phyloP scores from a whole-genome alignment of 2,888 invertebrate genomes.

The Eustalomyia histrio region DNA sequence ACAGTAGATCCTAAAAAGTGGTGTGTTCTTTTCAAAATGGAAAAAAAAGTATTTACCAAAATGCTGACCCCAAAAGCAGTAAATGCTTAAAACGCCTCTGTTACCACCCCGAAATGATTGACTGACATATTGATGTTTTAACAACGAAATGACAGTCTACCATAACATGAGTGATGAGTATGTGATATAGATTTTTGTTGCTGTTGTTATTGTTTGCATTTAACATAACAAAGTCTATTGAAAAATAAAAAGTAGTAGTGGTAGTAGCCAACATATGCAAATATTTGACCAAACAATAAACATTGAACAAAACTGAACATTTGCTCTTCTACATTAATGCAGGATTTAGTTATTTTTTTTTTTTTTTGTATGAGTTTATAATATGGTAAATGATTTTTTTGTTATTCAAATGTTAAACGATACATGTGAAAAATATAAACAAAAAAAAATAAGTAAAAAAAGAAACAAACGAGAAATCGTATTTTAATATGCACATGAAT shows the following conservation, averaged over 20 bases:
- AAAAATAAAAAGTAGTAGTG: slow-evolving; percentile 19
- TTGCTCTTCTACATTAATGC: slow-evolving; percentile 11
- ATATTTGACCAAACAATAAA: slow-evolving; percentile 64
- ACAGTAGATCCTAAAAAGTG: too few relatives aligned
- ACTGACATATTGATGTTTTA: slow-evolving; percentile 65
- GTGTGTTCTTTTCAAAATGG: too few relatives aligned
- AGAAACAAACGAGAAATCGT: slow-evolving; percentile 37
- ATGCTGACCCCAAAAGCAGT: neutral
- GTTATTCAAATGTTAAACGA: slow-evolving; percentile 58
- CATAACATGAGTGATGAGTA: slow-evolving; percentile 60
- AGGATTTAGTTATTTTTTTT: slow-evolving; percentile 18
- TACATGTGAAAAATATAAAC: slow-evolving; percentile 41
- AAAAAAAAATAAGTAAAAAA: slow-evolving; percentile 12
- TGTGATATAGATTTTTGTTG: slow-evolving; percentile 59
- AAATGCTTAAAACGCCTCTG: slow-evolving; percentile 32
- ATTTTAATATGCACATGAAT: slow-evolving; percentile 65
- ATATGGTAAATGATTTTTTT: slow-evolving; percentile 48
- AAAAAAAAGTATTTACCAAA: too few relatives aligned
- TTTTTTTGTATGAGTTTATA: slow-evolving; percentile 23
- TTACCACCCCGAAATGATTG: slow-evolving; percentile 63
- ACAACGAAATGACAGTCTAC: slow-evolving; percentile 61
- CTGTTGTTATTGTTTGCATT: slow-evolving; percentile 18
- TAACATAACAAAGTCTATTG: slow-evolving; percentile 58
- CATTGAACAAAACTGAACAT: slow-evolving; percentile 45
- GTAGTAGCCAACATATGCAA: slow-evolving; percentile 49